Conservation (phyloP, 1,140 invertebrate species). For the Drosophila azteca region DNA sequence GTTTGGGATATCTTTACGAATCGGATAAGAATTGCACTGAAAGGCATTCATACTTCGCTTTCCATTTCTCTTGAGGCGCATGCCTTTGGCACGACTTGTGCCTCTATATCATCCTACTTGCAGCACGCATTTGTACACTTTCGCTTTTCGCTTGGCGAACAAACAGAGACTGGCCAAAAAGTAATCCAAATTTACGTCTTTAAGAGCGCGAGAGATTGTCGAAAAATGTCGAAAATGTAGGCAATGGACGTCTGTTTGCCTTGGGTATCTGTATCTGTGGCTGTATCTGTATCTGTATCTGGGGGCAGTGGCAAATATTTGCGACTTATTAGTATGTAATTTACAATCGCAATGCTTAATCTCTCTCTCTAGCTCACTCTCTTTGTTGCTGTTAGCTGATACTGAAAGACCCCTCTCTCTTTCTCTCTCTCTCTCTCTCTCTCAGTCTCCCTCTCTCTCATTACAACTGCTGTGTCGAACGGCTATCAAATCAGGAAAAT, state of each 20-base stretch:
- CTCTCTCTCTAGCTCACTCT: neutral
- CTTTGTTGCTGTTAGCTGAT: slow-evolving; percentile 20
- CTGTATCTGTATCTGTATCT: slow-evolving; percentile 8
- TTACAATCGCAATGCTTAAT: slow-evolving; percentile 36
- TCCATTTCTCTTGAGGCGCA: too few species aligned
- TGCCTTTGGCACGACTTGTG: too few species aligned
- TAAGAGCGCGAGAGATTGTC: slow-evolving; percentile 3
- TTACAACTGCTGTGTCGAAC: slow-evolving; percentile 14
- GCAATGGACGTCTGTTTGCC: slow-evolving; percentile 1
- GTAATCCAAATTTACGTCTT: slow-evolving; percentile 44
- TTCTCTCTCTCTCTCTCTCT: neutral
- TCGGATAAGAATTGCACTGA: too few species aligned
- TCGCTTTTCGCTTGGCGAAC: slow-evolving; percentile 30
- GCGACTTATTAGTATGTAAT: slow-evolving; percentile 4
- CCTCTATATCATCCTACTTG: neutral
- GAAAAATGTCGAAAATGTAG: slow-evolving; percentile 1
- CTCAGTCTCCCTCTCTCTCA: slow-evolving; percentile 12
- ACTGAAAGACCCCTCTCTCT: neutral
- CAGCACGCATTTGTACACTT: slow-evolving; percentile 12
- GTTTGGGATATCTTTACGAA: too few species aligned
- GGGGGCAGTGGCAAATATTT: too few species aligned
- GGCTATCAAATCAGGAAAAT: slow-evolving; percentile 48
- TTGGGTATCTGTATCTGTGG: slow-evolving; percentile 13
- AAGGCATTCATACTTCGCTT: too few species aligned
- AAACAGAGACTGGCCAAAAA: neutral